These are phyloP conservation scores for Lypha dubia DNA, from an alignment of 2,888 invertebrate genomes.

Conservation along the genomic window DNA sequence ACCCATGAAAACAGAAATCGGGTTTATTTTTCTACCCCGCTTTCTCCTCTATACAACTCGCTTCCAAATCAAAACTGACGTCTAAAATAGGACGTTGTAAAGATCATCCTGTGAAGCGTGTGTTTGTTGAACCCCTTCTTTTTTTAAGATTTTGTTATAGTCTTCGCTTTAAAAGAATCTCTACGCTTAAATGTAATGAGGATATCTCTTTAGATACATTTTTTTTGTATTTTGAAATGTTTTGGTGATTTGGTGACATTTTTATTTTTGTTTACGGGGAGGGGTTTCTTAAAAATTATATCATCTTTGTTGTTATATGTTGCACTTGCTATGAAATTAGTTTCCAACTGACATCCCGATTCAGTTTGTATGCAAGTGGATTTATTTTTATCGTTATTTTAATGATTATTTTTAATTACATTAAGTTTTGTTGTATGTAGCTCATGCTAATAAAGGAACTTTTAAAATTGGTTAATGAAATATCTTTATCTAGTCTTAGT, in stretches of 20 bases:
- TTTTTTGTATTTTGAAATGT: constrained; percentile 33
- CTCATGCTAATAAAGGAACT: constrained; percentile 31
- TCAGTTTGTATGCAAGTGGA: constrained; percentile 4
- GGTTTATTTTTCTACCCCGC: too few relatives aligned
- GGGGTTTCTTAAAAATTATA: constrained; percentile 53
- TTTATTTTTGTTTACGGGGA: constrained; percentile 47
- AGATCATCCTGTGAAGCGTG: too few relatives aligned
- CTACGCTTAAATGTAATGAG: constrained; percentile 16
- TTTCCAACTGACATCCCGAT: constrained; percentile 28
- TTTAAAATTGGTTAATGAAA: constrained; percentile 74
- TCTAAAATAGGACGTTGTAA: too few relatives aligned
- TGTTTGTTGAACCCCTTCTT: too few relatives aligned
- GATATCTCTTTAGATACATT: constrained; percentile 6
- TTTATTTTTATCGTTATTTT: background rate
- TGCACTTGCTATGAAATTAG: background rate
- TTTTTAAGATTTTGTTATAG: background rate
- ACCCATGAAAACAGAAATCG: too few relatives aligned
- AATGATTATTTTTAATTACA: constrained; percentile 26
- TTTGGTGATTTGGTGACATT: background rate
- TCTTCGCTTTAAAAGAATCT: background rate
- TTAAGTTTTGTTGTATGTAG: constrained; percentile 48
- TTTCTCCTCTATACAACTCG: too few relatives aligned
- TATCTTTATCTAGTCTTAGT: constrained; percentile 64
- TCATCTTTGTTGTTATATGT: constrained; percentile 37
- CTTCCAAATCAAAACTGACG: too few relatives aligned